Evolutionary conservation across 1,140 invertebrate genomes (phyloP).

Genomic region (Drosophila asahinai): DNA sequence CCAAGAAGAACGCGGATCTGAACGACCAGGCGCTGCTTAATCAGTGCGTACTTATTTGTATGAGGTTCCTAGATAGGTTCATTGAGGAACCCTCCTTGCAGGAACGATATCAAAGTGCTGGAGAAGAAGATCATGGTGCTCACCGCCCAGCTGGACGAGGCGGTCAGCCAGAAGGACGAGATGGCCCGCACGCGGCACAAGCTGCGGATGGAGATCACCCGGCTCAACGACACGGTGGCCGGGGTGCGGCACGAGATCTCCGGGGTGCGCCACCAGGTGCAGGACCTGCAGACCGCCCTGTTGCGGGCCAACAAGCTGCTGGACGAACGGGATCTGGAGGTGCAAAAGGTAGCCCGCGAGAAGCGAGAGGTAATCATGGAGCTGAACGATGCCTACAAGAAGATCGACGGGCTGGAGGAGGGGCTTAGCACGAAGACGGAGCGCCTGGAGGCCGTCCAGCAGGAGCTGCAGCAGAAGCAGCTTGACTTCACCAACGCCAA

Average conservation of each 20-base stretch:
- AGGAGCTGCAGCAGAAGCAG: constrained; percentile 87
- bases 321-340: constrained; percentile 15
- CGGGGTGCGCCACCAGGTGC: constrained; percentile 10
- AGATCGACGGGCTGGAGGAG: constrained; percentile 60
- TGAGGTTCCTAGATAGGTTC: neutral
- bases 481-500: constrained; percentile 87
- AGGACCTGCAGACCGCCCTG: constrained; percentile 19
- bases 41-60: constrained; percentile 15
- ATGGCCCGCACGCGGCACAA: constrained; percentile 11
- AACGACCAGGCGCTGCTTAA: neutral
- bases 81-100: neutral
- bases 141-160: constrained; percentile 27
- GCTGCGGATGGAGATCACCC: constrained; percentile 23
- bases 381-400: constrained; percentile 30
- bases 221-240: constrained; percentile 24
- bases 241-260: constrained; percentile 31
- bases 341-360: constrained; percentile 35
- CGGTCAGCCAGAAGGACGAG: constrained; percentile 21
- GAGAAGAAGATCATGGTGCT: constrained; percentile 28
- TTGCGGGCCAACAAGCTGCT: constrained; percentile 7
- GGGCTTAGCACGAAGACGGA: constrained; percentile 16
- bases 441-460: constrained; percentile 87
- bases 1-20: constrained; percentile 47
- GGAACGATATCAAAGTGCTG: constrained; percentile 23
- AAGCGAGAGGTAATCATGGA: constrained; percentile 35